These are phyloP conservation scores for Lordiphosa fenestrarum DNA, from an alignment of 2,888 invertebrate genomes.

Conservation along the genomic window DNA sequence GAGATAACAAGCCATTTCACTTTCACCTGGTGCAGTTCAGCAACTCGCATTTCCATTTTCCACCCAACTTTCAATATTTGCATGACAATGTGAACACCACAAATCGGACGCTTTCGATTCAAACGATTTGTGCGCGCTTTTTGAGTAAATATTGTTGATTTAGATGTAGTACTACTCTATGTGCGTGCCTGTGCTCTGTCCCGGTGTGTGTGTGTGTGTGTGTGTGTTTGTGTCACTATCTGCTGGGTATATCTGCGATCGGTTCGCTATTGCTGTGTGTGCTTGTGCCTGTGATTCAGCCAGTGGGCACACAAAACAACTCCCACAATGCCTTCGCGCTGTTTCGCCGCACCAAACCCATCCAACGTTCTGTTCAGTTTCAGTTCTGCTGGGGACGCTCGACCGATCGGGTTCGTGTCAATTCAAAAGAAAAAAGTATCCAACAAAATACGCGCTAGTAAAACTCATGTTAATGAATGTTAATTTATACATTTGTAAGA, in stretches of 20 bases:
- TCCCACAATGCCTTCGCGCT: constrained; percentile 56
- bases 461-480: constrained; percentile 71
- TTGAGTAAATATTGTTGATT: constrained; percentile 41
- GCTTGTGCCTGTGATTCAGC: constrained; percentile 53
- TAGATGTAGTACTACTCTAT: constrained; percentile 32
- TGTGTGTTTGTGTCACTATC: no score
- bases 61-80: constrained; percentile 15
- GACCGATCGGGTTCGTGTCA: constrained; percentile 15
- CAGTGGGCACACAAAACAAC: constrained; percentile 55
- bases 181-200: constrained; percentile 22
- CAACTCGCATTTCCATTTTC: background rate
- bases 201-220: no score
- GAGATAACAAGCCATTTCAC: no score
- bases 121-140: constrained; percentile 57
- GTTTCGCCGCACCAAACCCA: constrained; percentile 13
- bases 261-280: constrained; percentile 22
- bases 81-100: constrained; percentile 15
- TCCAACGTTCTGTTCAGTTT: background rate
- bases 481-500: constrained; percentile 73
- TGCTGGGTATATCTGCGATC: constrained; percentile 49
- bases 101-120: constrained; percentile 39
- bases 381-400: constrained; percentile 14
- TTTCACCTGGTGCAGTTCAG: background rate
- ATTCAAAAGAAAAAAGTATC: constrained; percentile 1
- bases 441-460: constrained; percentile 33